Evolutionary conservation across 2,888 invertebrate species (phyloP), one percentile per base, ranked within the genome.

Genomic region (Chymomyza procnemis): DNA sequence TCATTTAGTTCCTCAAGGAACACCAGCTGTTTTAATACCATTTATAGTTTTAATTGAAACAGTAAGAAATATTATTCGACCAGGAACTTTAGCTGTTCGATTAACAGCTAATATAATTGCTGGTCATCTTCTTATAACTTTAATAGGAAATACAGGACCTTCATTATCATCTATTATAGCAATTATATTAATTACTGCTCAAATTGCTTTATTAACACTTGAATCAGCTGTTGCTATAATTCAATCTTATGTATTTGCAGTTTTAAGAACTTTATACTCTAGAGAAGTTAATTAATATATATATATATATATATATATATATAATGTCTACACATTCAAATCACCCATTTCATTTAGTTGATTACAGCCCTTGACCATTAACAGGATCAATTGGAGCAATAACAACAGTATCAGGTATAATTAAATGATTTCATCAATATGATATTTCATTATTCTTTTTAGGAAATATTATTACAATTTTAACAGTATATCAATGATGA

Each of bases 61-160:
- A 47, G 93, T 94, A 91, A 95, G 94, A 81, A 95, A 94, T 91
- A 79, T 94, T 76, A 95, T 95, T 90, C 94, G 94, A 12, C 94
- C 94, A 0, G 91, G 93, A 89, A 95, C 95, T 3, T 90, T 95
- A 92, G 93, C 94, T 0, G 93, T 95, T 67, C 95, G 95, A 74
- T 87, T 95, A 92, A 93, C 94, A 4, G 95, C 95, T n/a, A 95
- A 95, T 92, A 95, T 95, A 93, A 94, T 95, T 92, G 94, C 95
- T 1, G 95, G 94, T 0, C 94, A 95, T 89, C 88, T 95, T 90
- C 77, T 95, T 88, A 89, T 95, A 92, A 94, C 93, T 1, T 77
- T 95, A 79, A 83, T 85, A 65, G 92, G 93, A 68, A 91, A 92
- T 74, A 92, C 91, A 2, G 92, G 90, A 0, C 78, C 85, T 26